Evolutionary conservation across 2,113 vertebrate genomes (phyloP), one percentile per base, ranked within the genome.

Genomic region (Aramus guarauna): DNA sequence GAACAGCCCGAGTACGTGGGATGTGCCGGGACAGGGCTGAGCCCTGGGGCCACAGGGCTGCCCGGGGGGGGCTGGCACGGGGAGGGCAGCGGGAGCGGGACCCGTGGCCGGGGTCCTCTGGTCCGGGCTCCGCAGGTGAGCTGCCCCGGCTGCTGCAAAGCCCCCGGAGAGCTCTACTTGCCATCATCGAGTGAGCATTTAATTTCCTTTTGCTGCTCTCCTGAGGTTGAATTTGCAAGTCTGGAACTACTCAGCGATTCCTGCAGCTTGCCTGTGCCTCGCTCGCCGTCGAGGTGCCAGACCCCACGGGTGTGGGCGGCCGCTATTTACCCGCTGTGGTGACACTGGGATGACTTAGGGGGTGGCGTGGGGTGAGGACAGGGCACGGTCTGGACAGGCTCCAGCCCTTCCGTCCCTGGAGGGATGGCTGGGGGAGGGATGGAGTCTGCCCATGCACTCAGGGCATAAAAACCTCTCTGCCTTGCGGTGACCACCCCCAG

Each of bases 1-100:
- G 53, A 26, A 14, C 32, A 73, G 19, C 2, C 22, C 29, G 3
- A 2, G 2, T 18, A 19, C 0, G 1, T 53, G 58, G 66, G 56
- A 29, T 50, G 34, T 41, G 53, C 9, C 0, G 4, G 75, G 79
- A 16, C 26, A 26, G 21, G 27, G 12, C 27, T 9, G 53, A 45
- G 81, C 77, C 6, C 1, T 1, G 39, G 62, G 63, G 53, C 43
- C 37, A 34, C 10, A 6, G 41, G 9, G 45, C 21, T 39, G 53
- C 32, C 2, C 1, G 18, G 3, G 37, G 56, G n/a, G 62, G 73
- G 9, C 43, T 88, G 90, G 20, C 13, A 1, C 1, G 5, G 66
- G 56, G 45, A 10, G 3, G 11, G 58, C 29, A 15, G 27, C 41
- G 12, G 76, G 30, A 60, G 21, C 0, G 0, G 66, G 82, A 64